A percentile compares a stretch with the other conserved stretches of the same genome.
phyloP scores from a whole-genome alignment of 2,888 invertebrate genomes.

The Malthinus flaveolus region DNA sequence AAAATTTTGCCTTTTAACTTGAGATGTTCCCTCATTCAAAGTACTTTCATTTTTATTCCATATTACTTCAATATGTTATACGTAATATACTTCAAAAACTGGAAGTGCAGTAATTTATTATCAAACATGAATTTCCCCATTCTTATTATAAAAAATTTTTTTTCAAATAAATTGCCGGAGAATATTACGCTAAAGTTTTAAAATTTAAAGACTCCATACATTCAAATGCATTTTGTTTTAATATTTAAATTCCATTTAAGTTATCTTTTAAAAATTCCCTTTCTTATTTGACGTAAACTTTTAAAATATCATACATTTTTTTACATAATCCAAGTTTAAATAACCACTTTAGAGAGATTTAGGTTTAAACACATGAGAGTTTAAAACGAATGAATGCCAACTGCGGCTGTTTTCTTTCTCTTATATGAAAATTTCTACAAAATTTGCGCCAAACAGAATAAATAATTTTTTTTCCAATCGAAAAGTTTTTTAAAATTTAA shows the following conservation, averaged over 20 bases:
- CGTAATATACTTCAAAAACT: neutral
- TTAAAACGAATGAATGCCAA: slow-evolving; percentile 26
- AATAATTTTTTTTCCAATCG: too few species aligned
- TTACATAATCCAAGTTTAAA: slow-evolving; percentile 19
- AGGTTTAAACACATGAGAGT: slow-evolving; percentile 21
- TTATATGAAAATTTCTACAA: too few species aligned
- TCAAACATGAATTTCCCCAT: too few species aligned
- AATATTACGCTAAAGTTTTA: neutral
- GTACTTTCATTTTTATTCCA: slow-evolving; percentile 18
- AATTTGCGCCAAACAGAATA: too few species aligned
- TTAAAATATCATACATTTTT: slow-evolving; percentile 6
- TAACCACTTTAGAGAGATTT: slow-evolving; percentile 6
- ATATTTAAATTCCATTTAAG: too few species aligned
- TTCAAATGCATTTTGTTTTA: neutral
- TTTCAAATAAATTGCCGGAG: neutral
- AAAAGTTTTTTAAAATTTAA: too few species aligned
- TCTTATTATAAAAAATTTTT: too few species aligned
- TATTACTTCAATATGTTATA: slow-evolving; percentile 13
- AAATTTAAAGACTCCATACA: neutral
- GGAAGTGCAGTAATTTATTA: too few species aligned
- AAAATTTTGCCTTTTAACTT: slow-evolving; percentile 23
- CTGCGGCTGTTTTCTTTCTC: slow-evolving; percentile 20
- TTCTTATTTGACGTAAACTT: too few species aligned
- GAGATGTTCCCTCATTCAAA: slow-evolving; percentile 9
- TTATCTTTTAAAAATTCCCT: too few species aligned